Percentiles rank a stretch among this genome's conserved stretches.
phyloP scores from a whole-genome alignment of 2,113 vertebrate genomes.

The Rhagologus leucostigma region DNA sequence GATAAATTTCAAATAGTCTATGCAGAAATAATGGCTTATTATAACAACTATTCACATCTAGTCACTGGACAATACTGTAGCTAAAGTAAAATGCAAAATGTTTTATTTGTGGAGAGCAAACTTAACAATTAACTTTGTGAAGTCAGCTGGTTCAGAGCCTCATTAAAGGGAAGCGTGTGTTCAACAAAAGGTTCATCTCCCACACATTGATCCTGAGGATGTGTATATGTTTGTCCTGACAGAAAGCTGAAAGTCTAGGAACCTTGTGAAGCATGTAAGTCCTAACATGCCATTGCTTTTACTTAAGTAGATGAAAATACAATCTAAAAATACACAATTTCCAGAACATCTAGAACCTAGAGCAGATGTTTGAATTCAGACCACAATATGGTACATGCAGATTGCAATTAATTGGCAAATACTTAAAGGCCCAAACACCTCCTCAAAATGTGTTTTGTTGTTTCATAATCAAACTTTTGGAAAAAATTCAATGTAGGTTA shows the following conservation, averaged over 20 bases:
- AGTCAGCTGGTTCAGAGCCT: not conserved
- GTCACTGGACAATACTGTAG: not conserved
- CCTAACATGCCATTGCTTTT: not conserved
- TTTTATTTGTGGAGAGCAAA: not conserved
- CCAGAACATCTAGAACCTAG: not conserved
- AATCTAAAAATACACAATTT: not conserved
- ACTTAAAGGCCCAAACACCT: not conserved
- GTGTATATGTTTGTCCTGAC: not conserved
- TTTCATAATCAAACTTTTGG: not conserved
- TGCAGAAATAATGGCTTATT: conserved; percentile 21
- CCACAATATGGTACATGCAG: not conserved
- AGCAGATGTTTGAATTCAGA: not conserved
- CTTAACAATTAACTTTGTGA: not conserved
- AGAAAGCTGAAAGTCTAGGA: not conserved
- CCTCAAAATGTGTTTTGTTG: not conserved
- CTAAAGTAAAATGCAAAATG: conserved; percentile 5
- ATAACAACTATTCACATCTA: not conserved
- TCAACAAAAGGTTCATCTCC: not conserved
- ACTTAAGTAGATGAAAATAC: not conserved
- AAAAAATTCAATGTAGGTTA: not conserved
- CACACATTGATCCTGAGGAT: not conserved
- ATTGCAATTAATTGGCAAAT: not conserved
- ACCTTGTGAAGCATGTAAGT: not conserved
- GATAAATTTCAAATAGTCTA: not conserved
- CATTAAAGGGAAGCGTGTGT: not conserved